phyloP scores from a whole-genome alignment of 2,113 vertebrate species.

The Sakesphorus luctuosus region DNA sequence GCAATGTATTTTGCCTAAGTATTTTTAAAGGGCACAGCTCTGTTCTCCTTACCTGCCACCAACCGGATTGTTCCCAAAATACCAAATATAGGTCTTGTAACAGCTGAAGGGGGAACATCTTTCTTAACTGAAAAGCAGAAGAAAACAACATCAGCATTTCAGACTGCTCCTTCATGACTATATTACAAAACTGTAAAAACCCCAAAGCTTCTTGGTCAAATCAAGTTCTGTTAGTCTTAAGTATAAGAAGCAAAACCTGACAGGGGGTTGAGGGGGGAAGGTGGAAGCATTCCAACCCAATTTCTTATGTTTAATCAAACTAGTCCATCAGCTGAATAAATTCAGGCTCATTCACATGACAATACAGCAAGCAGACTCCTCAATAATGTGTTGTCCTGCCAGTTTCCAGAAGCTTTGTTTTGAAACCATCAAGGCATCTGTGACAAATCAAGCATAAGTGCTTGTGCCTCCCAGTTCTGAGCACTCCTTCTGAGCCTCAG shows the following conservation, averaged over 20 bases:
- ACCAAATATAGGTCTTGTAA: slow-evolving; percentile 89
- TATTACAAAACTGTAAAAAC: neutral
- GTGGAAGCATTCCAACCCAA: neutral
- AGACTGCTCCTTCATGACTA: neutral
- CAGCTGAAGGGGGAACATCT: slow-evolving; percentile 89
- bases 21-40: neutral
- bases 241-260: neutral
- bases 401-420: neutral
- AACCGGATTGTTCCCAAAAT: slow-evolving; percentile 92
- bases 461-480: neutral
- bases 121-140: slow-evolving; percentile 83
- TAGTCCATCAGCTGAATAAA: neutral
- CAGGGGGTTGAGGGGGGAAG: neutral
- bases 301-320: neutral
- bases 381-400: neutral
- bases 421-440: neutral
- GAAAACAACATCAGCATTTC: neutral
- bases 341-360: neutral
- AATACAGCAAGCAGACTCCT: neutral
- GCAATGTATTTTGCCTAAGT: neutral
- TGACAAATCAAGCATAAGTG: neutral
- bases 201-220: neutral
- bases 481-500: neutral
- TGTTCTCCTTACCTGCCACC: slow-evolving; percentile 87
- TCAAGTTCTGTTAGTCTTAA: neutral